phyloP scores from a whole-genome alignment of 2,888 invertebrate genomes.

The Drosophila seclusa region DNA sequence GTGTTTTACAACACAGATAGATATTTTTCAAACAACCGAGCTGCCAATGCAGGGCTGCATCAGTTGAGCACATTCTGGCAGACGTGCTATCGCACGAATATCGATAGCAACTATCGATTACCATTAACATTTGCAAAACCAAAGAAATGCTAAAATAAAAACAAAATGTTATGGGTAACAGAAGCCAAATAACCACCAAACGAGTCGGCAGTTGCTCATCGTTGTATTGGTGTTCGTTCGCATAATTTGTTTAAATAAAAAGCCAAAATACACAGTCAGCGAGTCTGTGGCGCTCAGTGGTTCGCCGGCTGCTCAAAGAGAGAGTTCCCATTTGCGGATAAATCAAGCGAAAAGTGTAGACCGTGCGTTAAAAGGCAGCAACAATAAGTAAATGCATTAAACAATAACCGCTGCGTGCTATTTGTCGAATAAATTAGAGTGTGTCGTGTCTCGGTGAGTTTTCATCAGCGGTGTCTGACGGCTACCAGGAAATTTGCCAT shows the following conservation, averaged over 20 bases:
- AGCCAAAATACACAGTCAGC: slow-evolving; percentile 48
- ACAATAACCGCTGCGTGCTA: slow-evolving; percentile 30
- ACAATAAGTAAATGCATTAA: slow-evolving; percentile 59
- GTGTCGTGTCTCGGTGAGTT: slow-evolving; percentile 36
- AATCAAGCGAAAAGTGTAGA: slow-evolving; percentile 37
- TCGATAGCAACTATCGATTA: slow-evolving; percentile 26
- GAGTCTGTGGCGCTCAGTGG: slow-evolving; percentile 56
- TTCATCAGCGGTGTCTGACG: slow-evolving; percentile 28
- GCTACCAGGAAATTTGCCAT: slow-evolving; percentile 31
- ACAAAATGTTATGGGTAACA: slow-evolving; percentile 58
- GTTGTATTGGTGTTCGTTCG: slow-evolving; percentile 41
- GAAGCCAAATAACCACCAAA: slow-evolving; percentile 40
- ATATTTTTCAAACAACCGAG: slow-evolving; percentile 15
- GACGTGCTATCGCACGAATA: background rate
- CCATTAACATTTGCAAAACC: slow-evolving; percentile 25
- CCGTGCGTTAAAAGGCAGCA: slow-evolving; percentile 48
- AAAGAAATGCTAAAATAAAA: slow-evolving; percentile 40
- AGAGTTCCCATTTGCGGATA: slow-evolving; percentile 57
- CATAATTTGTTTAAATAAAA: slow-evolving; percentile 57
- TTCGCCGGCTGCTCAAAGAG: slow-evolving; percentile 60
- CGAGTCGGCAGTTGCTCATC: slow-evolving; percentile 34
- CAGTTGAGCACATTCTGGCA: background rate
- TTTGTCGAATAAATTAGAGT: slow-evolving; percentile 47
- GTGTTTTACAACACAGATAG: background rate
- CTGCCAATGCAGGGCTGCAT: slow-evolving; percentile 23